Evolutionary conservation across 2,113 vertebrate species (phyloP).

Genomic region (Climacteris rufus): DNA sequence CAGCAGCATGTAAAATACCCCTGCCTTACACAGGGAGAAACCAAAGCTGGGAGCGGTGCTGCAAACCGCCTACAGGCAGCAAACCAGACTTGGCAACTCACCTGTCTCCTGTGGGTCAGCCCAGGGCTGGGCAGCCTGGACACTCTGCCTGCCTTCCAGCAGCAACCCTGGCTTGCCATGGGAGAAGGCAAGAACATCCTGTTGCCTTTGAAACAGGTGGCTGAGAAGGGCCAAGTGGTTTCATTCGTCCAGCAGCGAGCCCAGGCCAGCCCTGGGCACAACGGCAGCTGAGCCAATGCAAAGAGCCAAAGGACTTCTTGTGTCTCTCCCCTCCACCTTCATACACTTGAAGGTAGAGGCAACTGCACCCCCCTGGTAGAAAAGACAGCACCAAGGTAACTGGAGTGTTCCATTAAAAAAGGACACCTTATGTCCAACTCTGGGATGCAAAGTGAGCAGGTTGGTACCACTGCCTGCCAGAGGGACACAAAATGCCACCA

Average conservation of each 20-base stretch:
- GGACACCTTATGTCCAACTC: not conserved
- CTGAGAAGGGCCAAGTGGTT: not conserved
- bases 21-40: not conserved
- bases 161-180: not conserved
- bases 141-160: not conserved
- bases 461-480: not conserved
- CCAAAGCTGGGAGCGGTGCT: not conserved
- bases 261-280: fast-evolving
- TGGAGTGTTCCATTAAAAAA: not conserved
- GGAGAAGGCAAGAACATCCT: not conserved
- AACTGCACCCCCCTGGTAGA: not conserved
- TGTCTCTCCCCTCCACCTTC: not conserved
- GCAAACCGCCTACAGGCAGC: not conserved
- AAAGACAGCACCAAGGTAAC: not conserved
- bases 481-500: not conserved
- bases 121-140: fast-evolving
- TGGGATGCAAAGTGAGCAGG: not conserved
- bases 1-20: not conserved
- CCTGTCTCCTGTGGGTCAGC: not conserved
- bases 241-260: fast-evolving
- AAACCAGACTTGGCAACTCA: not conserved
- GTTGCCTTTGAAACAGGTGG: not conserved
- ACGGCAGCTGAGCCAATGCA: not conserved
- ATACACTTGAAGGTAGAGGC: not conserved
- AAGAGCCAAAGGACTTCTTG: not conserved